Percentiles rank a stretch among this genome's conserved stretches.
Evolutionary conservation across 2,888 invertebrate species (phyloP).

Genomic region (Acleris laterana): DNA sequence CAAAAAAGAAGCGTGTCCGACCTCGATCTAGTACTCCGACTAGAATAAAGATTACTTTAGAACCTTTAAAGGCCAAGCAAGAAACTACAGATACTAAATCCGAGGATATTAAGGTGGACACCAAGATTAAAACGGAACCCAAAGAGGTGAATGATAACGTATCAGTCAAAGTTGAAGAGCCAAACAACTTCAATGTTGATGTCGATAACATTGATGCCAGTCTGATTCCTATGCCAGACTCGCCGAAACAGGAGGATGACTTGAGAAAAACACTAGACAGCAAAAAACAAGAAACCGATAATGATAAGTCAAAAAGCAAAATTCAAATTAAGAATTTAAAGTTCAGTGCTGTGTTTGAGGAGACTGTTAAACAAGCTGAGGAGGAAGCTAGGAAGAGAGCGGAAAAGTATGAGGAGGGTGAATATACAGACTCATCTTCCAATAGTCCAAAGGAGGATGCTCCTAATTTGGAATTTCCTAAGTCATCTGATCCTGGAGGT

Average conservation of each 20-base stretch:
- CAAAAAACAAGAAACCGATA: slow-evolving; percentile 60
- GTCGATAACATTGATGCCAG: slow-evolving; percentile 61
- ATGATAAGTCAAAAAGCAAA: slow-evolving; percentile 79
- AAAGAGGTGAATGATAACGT: slow-evolving; percentile 46
- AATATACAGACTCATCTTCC: slow-evolving; percentile 80
- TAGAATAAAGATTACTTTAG: slow-evolving; percentile 54
- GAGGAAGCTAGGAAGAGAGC: slow-evolving; percentile 85
- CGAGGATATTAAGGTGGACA: slow-evolving; percentile 50
- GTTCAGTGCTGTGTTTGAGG: slow-evolving; percentile 87
- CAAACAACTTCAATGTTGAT: slow-evolving; percentile 41
- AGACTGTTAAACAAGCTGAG: slow-evolving; percentile 86
- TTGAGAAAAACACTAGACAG: slow-evolving; percentile 58
- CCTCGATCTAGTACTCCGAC: slow-evolving; percentile 59
- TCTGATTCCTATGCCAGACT: slow-evolving; percentile 71
- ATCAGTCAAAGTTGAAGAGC: slow-evolving; percentile 56
- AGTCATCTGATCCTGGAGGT: slow-evolving; percentile 76
- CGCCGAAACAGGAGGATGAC: slow-evolving; percentile 62
- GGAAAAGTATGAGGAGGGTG: slow-evolving; percentile 86
- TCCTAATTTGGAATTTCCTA: slow-evolving; percentile 73
- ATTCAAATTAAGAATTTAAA: slow-evolving; percentile 89
- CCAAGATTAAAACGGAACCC: slow-evolving; percentile 48
- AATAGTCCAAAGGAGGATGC: slow-evolving; percentile 67
- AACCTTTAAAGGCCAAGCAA: slow-evolving; percentile 40
- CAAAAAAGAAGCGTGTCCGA: slow-evolving; percentile 38
- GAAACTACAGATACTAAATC: slow-evolving; percentile 36